phyloP scores from a whole-genome alignment of 2,888 invertebrate species.

The Lithodes maja region DNA sequence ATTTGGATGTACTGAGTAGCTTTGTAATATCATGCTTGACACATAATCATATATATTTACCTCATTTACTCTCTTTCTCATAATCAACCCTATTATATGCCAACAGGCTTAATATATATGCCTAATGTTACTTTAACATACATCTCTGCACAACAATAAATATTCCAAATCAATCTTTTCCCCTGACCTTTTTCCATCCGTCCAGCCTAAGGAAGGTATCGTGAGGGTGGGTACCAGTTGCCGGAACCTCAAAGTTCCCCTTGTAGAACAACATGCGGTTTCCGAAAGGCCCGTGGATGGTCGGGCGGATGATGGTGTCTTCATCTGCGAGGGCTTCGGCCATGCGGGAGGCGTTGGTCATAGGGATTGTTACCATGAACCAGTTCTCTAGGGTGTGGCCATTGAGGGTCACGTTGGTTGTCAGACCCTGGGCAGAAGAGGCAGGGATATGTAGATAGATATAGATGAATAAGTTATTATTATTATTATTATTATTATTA shows the following conservation, averaged over 20 bases:
- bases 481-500: no score
- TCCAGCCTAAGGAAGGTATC: conserved; percentile 84
- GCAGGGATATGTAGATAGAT: no score
- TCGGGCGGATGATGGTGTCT: no score
- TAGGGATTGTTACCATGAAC: conserved; percentile 63
- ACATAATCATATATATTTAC: no score
- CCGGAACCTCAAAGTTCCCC: conserved; percentile 61
- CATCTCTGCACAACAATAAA: no score
- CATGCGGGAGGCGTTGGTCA: conserved; percentile 46
- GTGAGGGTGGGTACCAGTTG: conserved; percentile 35
- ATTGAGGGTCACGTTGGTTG: conserved; percentile 61
- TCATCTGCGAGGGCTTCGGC: background rate
- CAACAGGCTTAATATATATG: no score
- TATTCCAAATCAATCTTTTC: background rate
- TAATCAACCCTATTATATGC: no score
- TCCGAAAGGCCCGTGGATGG: background rate
- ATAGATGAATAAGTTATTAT: no score
- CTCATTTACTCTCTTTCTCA: no score
- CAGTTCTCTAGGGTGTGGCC: conserved; percentile 52
- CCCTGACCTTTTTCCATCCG: conserved; percentile 83
- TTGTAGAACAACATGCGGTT: conserved; percentile 68
- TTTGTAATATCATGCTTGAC: no score
- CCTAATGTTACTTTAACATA: no score
- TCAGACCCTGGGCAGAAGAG: conserved; percentile 46
- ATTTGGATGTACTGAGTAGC: no score